These are phyloP conservation scores for Hylia prasina DNA, from an alignment of 2,113 vertebrate species.

Conservation along the genomic window DNA sequence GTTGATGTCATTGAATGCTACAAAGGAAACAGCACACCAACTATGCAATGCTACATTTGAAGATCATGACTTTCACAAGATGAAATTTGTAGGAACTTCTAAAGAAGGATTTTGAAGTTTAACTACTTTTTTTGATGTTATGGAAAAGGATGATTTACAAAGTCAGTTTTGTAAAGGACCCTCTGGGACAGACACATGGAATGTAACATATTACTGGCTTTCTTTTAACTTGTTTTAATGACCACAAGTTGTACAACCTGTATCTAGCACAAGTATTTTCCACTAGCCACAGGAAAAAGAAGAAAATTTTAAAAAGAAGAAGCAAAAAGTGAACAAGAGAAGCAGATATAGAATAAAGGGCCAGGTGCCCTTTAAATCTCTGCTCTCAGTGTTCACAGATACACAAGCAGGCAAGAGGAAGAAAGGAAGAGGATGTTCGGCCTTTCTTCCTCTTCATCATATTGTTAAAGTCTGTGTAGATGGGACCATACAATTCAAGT, in stretches of 20 bases:
- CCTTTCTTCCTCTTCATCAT: background rate
- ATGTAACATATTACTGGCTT: background rate
- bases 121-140: background rate
- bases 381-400: background rate
- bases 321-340: background rate
- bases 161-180: background rate
- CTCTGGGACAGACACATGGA: background rate
- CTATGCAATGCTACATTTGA: background rate
- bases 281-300: background rate
- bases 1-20: background rate
- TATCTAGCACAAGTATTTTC: background rate
- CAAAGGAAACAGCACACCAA: background rate
- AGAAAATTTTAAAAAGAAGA: background rate
- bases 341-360: background rate
- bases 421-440: background rate
- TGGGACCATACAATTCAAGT: background rate
- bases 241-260: background rate
- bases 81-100: background rate
- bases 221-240: background rate
- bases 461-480: background rate
- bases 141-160: background rate
- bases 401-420: background rate
- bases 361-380: background rate
- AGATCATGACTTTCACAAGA: background rate
- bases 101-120: background rate